Conservation (phyloP, 2,113 vertebrate genomes). For the Triplophysa rosa region DNA sequence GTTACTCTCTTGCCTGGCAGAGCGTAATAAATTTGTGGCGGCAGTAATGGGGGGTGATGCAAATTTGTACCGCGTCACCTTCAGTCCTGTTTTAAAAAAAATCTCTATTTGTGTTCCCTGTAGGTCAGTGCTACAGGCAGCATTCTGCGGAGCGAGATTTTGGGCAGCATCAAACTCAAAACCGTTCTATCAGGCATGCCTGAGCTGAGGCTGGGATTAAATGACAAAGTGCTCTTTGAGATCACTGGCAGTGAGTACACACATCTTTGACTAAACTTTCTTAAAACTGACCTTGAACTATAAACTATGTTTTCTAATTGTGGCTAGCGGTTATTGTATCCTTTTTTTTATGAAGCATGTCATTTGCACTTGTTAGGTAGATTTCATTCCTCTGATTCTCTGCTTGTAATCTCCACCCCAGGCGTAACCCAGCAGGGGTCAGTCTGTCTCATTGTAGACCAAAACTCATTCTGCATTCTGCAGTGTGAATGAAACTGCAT, state of each 20-base stretch:
- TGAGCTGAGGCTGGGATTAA: constrained; percentile 86
- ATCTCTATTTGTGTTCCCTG: constrained; percentile 23
- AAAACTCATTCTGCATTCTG: constrained; percentile 43
- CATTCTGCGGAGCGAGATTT: constrained; percentile 87
- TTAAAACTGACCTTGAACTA: neutral
- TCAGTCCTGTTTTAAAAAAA: constrained; percentile 16
- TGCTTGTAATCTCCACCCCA: constrained; percentile 63
- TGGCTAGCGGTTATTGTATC: constrained; percentile 9
- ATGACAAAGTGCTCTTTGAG: constrained; percentile 91
- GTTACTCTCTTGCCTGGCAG: neutral
- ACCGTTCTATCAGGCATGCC: constrained; percentile 92
- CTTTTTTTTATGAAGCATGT: neutral
- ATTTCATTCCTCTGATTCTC: constrained; percentile 33
- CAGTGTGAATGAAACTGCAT: constrained; percentile 31
- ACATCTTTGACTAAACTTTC: neutral
- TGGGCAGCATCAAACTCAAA: constrained; percentile 86
- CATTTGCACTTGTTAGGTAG: constrained; percentile 24
- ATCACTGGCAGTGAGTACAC: constrained; percentile 86
- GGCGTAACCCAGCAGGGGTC: constrained; percentile 67
- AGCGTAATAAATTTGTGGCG: constrained; percentile 14
- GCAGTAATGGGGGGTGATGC: constrained; percentile 24
- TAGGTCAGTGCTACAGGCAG: constrained; percentile 85
- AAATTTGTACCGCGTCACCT: neutral
- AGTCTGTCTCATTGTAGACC: constrained; percentile 57
- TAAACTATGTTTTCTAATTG: neutral